Base-by-base conservation (phyloP, 2,888 invertebrate genomes). In the Caenorhabditis panamensis region DNA sequence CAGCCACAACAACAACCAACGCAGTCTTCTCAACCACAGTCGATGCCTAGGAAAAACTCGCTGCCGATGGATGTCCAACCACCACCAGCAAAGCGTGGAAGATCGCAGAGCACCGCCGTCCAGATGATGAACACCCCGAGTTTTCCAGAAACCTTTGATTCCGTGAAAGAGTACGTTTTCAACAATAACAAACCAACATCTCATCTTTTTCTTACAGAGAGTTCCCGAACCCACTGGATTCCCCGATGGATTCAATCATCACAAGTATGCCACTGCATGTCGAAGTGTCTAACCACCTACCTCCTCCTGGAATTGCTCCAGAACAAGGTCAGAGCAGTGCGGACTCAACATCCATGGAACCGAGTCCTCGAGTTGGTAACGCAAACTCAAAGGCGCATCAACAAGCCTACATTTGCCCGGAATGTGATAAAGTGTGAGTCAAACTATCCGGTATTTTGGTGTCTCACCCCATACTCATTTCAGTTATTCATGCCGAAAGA, bases 401-500 rank as follows among this genome's bases (percentile, higher is more conserved):
- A 22, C 63, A 64, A 11, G 77, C 82, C 24, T 85, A 82, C 69
- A 69, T 82, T 20, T 85, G 85, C 64, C 85, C 85, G 9, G 85
- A 85, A 64, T 85, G 85, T 68, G 49, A 79, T 20, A 85, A 83
- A 26, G 80, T 56, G 84, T 84, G 28, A 64, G 78, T 72, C 58
- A n/a, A n/a, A n/a, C n/a, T n/a, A n/a, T n/a, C n/a, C n/a, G n/a
- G n/a, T 28, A 31, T 51, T 36, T 9, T 58, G 18, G 44, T 16
- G 1, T 44, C 11, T 1, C 4, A 0, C n/a, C 36, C 3, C 2
- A n/a, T n/a, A n/a, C 16, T n/a, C 26, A 11, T 76, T 84, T 61
- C 58, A 86, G 86, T 0, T 88, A 86, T 68, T 87, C 87, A 5
- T 88, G 89, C 53, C 86, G 89, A 11, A 89, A 89, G 66, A 89